Evolutionary conservation across 2,797 vertebrate species (phyloP).

Genomic region (Catamblyrhynchus diadema): DNA sequence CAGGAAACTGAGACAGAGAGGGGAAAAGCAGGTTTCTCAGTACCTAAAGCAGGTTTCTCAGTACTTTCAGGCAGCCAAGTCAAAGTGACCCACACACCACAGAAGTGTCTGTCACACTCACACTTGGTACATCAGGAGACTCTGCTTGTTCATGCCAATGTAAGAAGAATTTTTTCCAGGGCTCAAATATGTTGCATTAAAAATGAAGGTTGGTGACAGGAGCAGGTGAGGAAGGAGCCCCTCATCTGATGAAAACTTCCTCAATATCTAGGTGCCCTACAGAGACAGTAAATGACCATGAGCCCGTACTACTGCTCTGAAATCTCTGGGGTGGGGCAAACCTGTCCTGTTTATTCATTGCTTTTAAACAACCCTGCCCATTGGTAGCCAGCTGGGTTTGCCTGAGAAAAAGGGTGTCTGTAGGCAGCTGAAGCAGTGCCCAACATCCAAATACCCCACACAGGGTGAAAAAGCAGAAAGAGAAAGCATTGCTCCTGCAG

Average conservation of each 20-base stretch:
- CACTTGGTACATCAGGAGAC: neutral
- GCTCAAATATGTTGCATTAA: neutral
- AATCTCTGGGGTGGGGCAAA: neutral
- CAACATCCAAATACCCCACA: neutral
- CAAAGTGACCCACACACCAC: neutral
- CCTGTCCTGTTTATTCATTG: neutral
- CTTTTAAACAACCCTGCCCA: neutral
- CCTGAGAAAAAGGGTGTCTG: neutral
- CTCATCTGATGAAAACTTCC: neutral
- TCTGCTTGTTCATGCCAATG: neutral
- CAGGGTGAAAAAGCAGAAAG: neutral
- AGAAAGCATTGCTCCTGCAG: neutral
- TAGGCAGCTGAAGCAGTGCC: neutral
- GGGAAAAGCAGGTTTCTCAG: neutral
- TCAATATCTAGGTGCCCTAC: rapidly evolving
- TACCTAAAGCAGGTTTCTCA: neutral
- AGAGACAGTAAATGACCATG: neutral
- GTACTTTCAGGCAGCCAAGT: neutral
- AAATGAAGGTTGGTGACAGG: neutral
- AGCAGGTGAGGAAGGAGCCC: neutral
- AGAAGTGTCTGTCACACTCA: neutral
- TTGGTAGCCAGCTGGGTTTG: neutral
- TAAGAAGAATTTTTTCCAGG: neutral
- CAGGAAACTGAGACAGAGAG: neutral
- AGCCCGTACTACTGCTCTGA: neutral